Percentiles rank a stretch among this genome's conserved stretches.
Conservation (phyloP, 2,113 vertebrate species). For the Beaufortia kweichowensis region DNA sequence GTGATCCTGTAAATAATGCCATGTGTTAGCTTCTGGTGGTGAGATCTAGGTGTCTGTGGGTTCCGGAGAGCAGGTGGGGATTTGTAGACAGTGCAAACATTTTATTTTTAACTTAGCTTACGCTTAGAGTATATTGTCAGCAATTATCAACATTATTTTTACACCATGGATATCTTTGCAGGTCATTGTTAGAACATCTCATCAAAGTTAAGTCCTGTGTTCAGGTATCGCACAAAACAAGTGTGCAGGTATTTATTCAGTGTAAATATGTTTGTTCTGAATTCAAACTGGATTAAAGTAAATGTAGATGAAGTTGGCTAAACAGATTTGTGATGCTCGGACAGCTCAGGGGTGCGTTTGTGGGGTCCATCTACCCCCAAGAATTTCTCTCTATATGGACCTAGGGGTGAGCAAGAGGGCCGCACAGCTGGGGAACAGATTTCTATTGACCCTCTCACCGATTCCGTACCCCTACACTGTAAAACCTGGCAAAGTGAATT, state of each 20-base stretch:
- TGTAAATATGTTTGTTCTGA: constrained; percentile 25
- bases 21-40: constrained; percentile 16
- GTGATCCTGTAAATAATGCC: constrained; percentile 20
- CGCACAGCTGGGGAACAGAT: constrained; percentile 63
- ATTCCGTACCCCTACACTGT: constrained; percentile 58
- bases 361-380: constrained; percentile 27
- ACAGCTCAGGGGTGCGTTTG: constrained; percentile 20
- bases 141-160: background rate
- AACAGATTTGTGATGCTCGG: constrained; percentile 34
- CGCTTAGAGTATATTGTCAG: background rate
- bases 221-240: background rate
- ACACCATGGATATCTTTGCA: background rate
- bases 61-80: background rate
- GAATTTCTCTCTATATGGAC: constrained; percentile 27
- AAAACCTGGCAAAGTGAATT: constrained; percentile 65
- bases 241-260: background rate
- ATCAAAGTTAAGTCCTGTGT: background rate
- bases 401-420: constrained; percentile 48
- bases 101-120: too few species aligned
- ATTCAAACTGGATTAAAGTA: constrained; percentile 37
- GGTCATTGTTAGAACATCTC: background rate
- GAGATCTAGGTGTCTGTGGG: background rate
- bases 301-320: constrained; percentile 38
- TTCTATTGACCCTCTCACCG: constrained; percentile 59
- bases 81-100: background rate